A percentile compares a stretch with the other conserved stretches of the same genome.
Conservation (phyloP, 2,888 invertebrate genomes). For the Cyclophora punctaria region DNA sequence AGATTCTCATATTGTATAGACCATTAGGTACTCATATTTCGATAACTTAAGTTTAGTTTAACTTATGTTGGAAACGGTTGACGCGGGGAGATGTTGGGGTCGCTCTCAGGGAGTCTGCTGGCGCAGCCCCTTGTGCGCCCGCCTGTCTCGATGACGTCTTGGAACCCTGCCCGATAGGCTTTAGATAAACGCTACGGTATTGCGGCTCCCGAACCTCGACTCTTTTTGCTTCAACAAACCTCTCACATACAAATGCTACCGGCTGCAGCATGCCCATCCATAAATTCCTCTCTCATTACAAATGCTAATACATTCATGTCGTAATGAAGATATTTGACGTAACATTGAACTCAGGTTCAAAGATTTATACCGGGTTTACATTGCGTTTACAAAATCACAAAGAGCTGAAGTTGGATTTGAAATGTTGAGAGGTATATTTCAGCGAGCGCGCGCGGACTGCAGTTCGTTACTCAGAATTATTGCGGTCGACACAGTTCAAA, state of each 20-base stretch:
- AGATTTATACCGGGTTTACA: slow-evolving; percentile 20
- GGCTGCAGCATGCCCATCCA: neutral
- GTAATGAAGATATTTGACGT: slow-evolving; percentile 30
- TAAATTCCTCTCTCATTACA: slow-evolving; percentile 21
- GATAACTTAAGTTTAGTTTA: too few relatives aligned
- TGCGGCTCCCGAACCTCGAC: slow-evolving; percentile 29
- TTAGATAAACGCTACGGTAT: slow-evolving; percentile 52
- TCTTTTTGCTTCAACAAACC: slow-evolving; percentile 14
- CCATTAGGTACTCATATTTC: too few relatives aligned
- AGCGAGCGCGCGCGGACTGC: slow-evolving; percentile 10
- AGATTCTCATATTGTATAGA: too few relatives aligned
- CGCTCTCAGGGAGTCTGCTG: slow-evolving; percentile 25
- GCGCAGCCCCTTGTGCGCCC: slow-evolving; percentile 31
- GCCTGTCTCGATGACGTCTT: slow-evolving; percentile 47
- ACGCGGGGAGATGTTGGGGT: slow-evolving; percentile 3
- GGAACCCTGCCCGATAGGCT: slow-evolving; percentile 62
- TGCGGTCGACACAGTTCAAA: slow-evolving; percentile 24
- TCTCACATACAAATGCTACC: neutral
- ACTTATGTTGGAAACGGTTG: too few relatives aligned
- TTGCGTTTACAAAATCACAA: slow-evolving; percentile 18
- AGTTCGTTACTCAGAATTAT: slow-evolving; percentile 30
- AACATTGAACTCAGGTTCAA: slow-evolving; percentile 29
- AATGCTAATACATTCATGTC: slow-evolving; percentile 30
- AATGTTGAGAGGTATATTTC: slow-evolving; percentile 28
- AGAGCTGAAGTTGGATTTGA: slow-evolving; percentile 25